Percentiles rank a stretch among this genome's conserved stretches.
phyloP scores from a whole-genome alignment of 2,888 invertebrate species.

The Eugnorisma glareosa region DNA sequence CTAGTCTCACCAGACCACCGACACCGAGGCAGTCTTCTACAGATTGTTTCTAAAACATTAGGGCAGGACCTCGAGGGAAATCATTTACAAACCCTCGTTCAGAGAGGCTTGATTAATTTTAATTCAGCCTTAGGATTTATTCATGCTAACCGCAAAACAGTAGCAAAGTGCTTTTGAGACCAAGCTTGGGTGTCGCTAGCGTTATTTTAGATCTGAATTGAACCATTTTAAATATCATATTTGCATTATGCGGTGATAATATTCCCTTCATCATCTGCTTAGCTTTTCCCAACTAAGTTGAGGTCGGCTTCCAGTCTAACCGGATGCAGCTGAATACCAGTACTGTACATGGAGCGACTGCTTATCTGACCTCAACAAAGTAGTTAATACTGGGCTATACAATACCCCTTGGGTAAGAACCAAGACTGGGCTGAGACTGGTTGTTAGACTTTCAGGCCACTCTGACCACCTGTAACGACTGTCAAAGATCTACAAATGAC shows the following conservation, averaged over 20 bases:
- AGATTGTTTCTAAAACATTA: conserved; percentile 7
- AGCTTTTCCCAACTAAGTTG: not conserved
- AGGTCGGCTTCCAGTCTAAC: not conserved
- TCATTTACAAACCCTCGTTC: conserved; percentile 14
- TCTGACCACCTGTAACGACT: not conserved
- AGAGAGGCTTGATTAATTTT: conserved; percentile 16
- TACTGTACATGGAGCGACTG: not conserved
- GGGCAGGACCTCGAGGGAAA: conserved; percentile 31
- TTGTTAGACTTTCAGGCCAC: not conserved
- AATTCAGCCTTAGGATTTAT: conserved; percentile 5
- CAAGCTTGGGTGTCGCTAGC: conserved; percentile 4
- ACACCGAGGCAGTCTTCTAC: not conserved
- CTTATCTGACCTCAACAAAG: not conserved
- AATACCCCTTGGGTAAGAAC: not conserved
- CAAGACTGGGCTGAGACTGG: no score
- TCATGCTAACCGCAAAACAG: not conserved
- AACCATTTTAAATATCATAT: conserved; percentile 4
- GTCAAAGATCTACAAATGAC: not conserved
- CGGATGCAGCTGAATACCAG: not conserved
- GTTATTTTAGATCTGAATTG: conserved; percentile 1
- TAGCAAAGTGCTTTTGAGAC: not conserved
- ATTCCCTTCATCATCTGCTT: not conserved
- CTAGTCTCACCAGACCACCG: no score
- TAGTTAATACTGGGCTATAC: not conserved
- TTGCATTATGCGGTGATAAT: conserved; percentile 14